Conservation (phyloP, 23 tunicate genomes). For the Diplosoma virens region DNA sequence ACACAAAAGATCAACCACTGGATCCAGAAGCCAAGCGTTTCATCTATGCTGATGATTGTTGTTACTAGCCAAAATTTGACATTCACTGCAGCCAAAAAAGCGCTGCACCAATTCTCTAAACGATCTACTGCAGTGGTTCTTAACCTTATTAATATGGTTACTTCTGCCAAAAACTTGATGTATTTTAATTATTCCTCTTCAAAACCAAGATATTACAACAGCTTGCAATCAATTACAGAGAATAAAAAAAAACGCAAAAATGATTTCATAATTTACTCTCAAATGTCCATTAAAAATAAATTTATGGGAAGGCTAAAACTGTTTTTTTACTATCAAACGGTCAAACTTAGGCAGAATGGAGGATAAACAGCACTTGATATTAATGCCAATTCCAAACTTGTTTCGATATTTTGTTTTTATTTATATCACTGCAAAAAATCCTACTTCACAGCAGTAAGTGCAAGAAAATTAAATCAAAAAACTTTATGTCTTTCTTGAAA, state of each 20-base stretch:
- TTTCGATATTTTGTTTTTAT: slow-evolving; percentile 35
- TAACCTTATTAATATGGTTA: background rate
- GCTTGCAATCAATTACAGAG: background rate
- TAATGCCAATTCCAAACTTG: slow-evolving; percentile 18
- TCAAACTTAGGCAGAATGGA: slow-evolving; percentile 32
- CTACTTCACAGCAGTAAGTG: slow-evolving; percentile 40
- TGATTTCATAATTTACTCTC: background rate
- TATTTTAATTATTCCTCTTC: background rate
- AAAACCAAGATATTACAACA: background rate
- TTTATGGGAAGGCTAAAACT: slow-evolving; percentile 14
- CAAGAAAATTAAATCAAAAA: background rate
- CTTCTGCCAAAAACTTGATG: background rate
- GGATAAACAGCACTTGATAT: slow-evolving; percentile 26
- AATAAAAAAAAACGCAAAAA: background rate
- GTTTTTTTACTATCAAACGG: slow-evolving; percentile 6
- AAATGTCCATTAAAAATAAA: background rate
- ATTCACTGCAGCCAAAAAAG: too few relatives aligned
- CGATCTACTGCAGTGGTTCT: background rate
- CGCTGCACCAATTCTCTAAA: too few relatives aligned
- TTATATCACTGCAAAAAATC: too few relatives aligned
- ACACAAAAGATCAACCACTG: too few relatives aligned
- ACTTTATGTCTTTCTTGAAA: slow-evolving; percentile 11
- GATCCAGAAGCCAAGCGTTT: too few relatives aligned
- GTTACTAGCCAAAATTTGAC: too few relatives aligned
- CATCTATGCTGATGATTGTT: too few relatives aligned